phyloP scores from a whole-genome alignment of 2,113 vertebrate species.

The zebrafish (Danio rerio) region DNA sequence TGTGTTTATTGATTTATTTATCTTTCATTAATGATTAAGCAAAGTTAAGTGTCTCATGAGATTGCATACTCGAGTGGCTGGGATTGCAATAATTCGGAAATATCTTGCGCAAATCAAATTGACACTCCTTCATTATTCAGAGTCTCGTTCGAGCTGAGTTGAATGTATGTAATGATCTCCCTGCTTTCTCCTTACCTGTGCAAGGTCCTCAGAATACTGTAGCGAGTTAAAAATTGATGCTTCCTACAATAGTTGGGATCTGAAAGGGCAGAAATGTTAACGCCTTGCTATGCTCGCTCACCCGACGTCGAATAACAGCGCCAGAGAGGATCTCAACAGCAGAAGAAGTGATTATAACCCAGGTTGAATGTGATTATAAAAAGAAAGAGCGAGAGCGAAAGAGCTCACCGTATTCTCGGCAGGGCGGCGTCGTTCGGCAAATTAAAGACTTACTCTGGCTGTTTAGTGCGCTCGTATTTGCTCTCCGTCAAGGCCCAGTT shows the following conservation, averaged over 20 bases:
- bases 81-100: constrained; percentile 2
- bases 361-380: constrained; percentile 29
- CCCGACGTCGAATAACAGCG: background rate
- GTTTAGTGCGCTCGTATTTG: constrained; percentile 55
- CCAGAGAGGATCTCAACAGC: background rate
- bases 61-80: constrained; percentile 14
- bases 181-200: background rate
- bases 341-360: constrained; percentile 28
- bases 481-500: constrained; percentile 61
- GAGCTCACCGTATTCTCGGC: constrained; percentile 18
- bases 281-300: background rate
- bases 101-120: background rate
- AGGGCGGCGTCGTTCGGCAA: constrained; percentile 52
- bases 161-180: constrained; percentile 44
- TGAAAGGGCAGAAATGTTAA: constrained; percentile 48
- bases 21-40: constrained; percentile 61
- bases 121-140: constrained; percentile 33
- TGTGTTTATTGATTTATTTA: constrained; percentile 60
- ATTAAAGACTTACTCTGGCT: constrained; percentile 58
- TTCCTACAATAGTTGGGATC: constrained; percentile 35
- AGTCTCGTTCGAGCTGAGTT: constrained; percentile 18
- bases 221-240: constrained; percentile 46
- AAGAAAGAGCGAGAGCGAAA: constrained; percentile 14
- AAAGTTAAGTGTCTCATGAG: constrained; percentile 52
- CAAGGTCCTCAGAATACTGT: constrained; percentile 26